Conservation (phyloP, 2,797 vertebrate species). For the Eospalax fontanierii region DNA sequence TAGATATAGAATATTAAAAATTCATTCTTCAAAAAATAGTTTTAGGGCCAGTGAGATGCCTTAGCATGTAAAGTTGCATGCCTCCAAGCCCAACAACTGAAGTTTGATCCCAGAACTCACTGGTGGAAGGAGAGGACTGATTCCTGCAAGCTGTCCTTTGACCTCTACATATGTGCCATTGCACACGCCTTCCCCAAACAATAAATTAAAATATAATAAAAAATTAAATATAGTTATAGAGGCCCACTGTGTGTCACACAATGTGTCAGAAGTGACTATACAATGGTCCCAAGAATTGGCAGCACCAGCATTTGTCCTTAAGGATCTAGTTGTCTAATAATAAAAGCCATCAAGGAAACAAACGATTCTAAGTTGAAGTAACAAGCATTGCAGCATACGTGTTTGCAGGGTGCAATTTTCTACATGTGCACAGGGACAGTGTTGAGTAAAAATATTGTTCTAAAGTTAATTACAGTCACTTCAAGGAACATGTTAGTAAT, state of each 20-base stretch:
- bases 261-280: too few relatives aligned
- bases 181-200: not conserved
- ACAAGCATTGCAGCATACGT: too few relatives aligned
- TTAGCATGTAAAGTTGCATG: too few relatives aligned
- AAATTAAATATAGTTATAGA: too few relatives aligned
- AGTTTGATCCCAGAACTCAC: not conserved
- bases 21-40: constrained; percentile 31
- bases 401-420: not conserved
- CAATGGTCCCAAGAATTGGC: too few relatives aligned
- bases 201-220: not conserved
- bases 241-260: too few relatives aligned
- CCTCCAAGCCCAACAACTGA: not conserved
- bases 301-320: too few relatives aligned
- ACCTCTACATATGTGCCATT: not conserved
- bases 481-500: too few relatives aligned
- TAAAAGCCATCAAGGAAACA: too few relatives aligned
- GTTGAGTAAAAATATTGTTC: not conserved
- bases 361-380: too few relatives aligned
- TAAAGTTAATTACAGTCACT: constrained; percentile 52
- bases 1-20: constrained; percentile 47
- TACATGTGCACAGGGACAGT: not conserved
- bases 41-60: not conserved
- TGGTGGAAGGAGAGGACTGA: not conserved
- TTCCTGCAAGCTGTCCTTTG: not conserved
- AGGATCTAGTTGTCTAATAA: too few relatives aligned